Percentiles rank a stretch among this genome's conserved stretches.
phyloP scores from a whole-genome alignment of 2,888 invertebrate genomes.

The Tortricodes alternella region DNA sequence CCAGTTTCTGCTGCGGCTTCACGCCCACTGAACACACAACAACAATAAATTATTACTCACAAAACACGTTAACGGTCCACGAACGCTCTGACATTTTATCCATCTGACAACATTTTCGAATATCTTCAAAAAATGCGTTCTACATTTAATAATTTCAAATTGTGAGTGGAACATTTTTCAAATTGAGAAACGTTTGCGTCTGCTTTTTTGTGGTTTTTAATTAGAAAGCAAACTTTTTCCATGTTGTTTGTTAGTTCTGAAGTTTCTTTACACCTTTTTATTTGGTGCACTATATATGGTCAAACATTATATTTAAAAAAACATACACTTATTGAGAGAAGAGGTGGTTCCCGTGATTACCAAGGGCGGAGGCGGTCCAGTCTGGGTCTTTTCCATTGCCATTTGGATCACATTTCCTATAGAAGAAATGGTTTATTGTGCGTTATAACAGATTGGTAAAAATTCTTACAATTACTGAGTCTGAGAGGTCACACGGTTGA shows the following conservation, averaged over 20 bases:
- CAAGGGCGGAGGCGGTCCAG: conserved; percentile 52
- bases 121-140: conserved; percentile 30
- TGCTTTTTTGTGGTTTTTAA: too few relatives aligned
- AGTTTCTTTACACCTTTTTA: not conserved
- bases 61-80: not conserved
- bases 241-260: not conserved
- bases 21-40: conserved; percentile 39
- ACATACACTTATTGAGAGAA: conserved; percentile 47
- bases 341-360: conserved; percentile 43
- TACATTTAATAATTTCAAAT: conserved; percentile 34
- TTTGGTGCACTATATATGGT: not conserved
- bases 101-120: conserved; percentile 30
- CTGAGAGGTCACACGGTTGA: too few relatives aligned
- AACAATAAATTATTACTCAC: not conserved
- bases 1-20: conserved; percentile 62
- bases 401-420: conserved; percentile 66
- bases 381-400: conserved; percentile 52
- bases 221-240: conserved; percentile 4
- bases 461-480: too few relatives aligned
- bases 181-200: not conserved
- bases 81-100: conserved; percentile 1
- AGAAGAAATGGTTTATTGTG: not conserved
- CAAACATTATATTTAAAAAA: not conserved
- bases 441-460: too few relatives aligned
- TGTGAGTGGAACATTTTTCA: conserved; percentile 30